These are phyloP conservation scores for Formicarius rufipectus DNA, from an alignment of 2,113 vertebrate species.

Conservation along the genomic window DNA sequence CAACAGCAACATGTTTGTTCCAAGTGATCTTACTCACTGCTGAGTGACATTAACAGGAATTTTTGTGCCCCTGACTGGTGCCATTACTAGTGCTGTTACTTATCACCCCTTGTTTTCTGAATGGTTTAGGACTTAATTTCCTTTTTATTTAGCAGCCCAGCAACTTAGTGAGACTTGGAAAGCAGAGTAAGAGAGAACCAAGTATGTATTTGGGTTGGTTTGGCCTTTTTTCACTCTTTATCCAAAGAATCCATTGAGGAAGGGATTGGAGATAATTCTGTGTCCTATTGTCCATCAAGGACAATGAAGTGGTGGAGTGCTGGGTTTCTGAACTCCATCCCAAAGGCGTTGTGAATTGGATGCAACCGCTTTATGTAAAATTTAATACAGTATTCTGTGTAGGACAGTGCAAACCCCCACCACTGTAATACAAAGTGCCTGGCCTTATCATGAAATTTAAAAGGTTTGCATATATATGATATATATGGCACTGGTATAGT, in stretches of 20 bases:
- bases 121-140: background rate
- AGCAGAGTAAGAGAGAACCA: background rate
- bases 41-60: background rate
- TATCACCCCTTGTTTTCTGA: background rate
- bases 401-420: background rate
- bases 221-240: background rate
- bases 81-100: background rate
- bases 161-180: background rate
- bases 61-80: background rate
- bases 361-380: background rate
- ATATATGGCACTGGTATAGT: background rate
- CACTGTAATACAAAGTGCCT: background rate
- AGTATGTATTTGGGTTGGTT: background rate
- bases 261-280: background rate
- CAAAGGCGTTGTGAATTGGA: background rate
- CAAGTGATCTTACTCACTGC: background rate
- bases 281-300: background rate
- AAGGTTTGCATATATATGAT: background rate
- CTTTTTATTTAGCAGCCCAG: background rate
- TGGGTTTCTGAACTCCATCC: background rate
- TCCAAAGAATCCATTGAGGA: background rate
- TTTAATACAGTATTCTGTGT: background rate
- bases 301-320: background rate
- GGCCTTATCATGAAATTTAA: background rate
- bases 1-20: background rate